Base-by-base conservation (phyloP, 2,888 invertebrate species). In the Dastarcus helophoroides region DNA sequence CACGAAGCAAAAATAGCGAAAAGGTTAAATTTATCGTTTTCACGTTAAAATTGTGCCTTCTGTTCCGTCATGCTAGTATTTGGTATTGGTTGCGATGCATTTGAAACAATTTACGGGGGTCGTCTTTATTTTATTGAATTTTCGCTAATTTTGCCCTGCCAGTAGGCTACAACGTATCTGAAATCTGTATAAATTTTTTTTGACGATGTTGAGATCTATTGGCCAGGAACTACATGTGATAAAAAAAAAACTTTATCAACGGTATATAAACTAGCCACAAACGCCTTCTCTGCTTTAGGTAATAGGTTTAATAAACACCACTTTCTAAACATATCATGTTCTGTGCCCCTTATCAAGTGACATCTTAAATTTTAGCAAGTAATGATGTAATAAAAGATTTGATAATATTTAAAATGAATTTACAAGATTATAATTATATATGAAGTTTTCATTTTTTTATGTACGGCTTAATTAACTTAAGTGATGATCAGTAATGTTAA, bases 281-380 rank as follows among this genome's bases (percentile, higher is more conserved):
- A 60, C 64, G 64, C 65, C 64, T 65, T 64, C 63, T 64, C 62
- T 65, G 61, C 63, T 63, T 64, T 64, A 65, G 64, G 55, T 57
- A 58, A 60, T 60, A 60, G 58, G 58, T 56, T 58, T 55, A 42
- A 43, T 37, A 36, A 39, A 35, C 37, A 53, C 63, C 61, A 63
- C 69, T 71, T 71, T 75, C 75, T 73, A 76, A 76, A 77, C 77
- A 77, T 77, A 77, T 77, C 77, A 77, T 66, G 73, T 71, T 72
- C 73, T 75, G 76, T 76, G 76, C 77, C 77, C 74, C 76, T 73
- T 73, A 72, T 71, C 73, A 65, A 65, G 64, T 64, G 64, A 64
- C 63, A 62, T 63, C 63, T 64, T 65, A 65, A 65, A 65, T 60
- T 60, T 58, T 62, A 61, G 56, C 52, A 57, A 59, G 57, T 61